A percentile compares a stretch with the other conserved stretches of the same genome.
phyloP scores from a whole-genome alignment of 2,797 vertebrate genomes.

The Varecia variegata region DNA sequence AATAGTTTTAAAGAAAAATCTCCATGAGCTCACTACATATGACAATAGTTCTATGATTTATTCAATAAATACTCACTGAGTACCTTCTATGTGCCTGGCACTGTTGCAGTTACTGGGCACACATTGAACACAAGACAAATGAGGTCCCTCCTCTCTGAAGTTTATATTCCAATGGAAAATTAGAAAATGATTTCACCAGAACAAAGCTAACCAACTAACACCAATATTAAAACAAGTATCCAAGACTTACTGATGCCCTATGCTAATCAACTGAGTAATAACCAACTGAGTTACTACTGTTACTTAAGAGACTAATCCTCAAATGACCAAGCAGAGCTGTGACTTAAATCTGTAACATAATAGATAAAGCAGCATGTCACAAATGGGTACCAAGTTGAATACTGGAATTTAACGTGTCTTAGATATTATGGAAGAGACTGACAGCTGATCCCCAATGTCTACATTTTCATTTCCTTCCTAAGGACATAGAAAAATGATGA shows the following conservation, averaged over 20 bases:
- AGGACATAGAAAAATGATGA: neutral
- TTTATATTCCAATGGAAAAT: neutral
- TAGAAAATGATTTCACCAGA: neutral
- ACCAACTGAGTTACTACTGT: neutral
- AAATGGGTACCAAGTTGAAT: neutral
- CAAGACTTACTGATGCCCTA: neutral
- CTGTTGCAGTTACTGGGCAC: neutral
- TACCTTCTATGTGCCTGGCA: neutral
- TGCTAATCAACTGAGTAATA: neutral
- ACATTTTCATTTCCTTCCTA: neutral
- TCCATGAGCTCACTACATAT: neutral
- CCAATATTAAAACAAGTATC: neutral
- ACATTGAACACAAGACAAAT: neutral
- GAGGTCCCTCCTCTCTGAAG: neutral
- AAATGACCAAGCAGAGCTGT: neutral
- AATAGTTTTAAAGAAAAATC: neutral
- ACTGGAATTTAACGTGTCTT: neutral
- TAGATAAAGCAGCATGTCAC: neutral
- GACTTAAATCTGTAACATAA: neutral
- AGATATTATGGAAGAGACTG: neutral
- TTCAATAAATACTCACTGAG: neutral
- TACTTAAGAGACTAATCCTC: neutral
- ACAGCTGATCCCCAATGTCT: neutral
- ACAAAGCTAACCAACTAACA: neutral
- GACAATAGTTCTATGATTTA: neutral